These are phyloP conservation scores for Caenorhabditis inopinata DNA, from an alignment of 1,140 invertebrate species.

Conservation along the genomic window DNA sequence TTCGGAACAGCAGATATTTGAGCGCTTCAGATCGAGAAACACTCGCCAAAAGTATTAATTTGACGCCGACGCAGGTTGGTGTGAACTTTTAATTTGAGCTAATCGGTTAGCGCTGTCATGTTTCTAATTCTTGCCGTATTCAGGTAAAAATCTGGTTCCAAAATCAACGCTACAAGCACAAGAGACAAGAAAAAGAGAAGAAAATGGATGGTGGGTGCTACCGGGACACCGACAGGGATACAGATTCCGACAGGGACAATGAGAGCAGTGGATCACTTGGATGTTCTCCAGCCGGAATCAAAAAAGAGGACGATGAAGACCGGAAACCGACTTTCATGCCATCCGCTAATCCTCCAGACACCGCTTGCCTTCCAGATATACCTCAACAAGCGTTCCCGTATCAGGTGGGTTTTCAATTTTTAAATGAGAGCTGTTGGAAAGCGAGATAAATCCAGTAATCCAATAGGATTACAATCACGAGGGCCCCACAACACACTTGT, in stretches of 20 bases:
- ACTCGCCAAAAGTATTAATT: constrained; percentile 24
- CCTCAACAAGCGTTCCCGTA: not conserved
- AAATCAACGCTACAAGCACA: constrained; percentile 45
- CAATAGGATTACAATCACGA: constrained; percentile 11
- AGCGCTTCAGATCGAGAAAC: constrained; percentile 19
- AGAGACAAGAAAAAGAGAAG: constrained; percentile 38
- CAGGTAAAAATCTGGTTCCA: constrained; percentile 49
- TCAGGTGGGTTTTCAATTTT: not conserved
- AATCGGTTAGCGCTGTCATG: not conserved
- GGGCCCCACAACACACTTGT: constrained; percentile 13
- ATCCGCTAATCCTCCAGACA: not conserved
- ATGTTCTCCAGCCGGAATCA: not conserved
- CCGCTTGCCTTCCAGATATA: not conserved
- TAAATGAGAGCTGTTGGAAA: not conserved
- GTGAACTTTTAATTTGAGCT: constrained; percentile 8
- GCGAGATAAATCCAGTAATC: too few relatives aligned
- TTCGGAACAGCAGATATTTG: not conserved
- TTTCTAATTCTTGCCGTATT: constrained; percentile 20
- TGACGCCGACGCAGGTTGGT: constrained; percentile 39
- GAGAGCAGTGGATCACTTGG: constrained; percentile 10
- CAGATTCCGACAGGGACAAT: constrained; percentile 8
- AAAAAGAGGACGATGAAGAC: constrained; percentile 3
- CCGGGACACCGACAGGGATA: not conserved
- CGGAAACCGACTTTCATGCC: not conserved
- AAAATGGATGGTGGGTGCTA: constrained; percentile 30